Evolutionary conservation across 2,888 invertebrate species (phyloP).

Genomic region (Idaea dimidiata): DNA sequence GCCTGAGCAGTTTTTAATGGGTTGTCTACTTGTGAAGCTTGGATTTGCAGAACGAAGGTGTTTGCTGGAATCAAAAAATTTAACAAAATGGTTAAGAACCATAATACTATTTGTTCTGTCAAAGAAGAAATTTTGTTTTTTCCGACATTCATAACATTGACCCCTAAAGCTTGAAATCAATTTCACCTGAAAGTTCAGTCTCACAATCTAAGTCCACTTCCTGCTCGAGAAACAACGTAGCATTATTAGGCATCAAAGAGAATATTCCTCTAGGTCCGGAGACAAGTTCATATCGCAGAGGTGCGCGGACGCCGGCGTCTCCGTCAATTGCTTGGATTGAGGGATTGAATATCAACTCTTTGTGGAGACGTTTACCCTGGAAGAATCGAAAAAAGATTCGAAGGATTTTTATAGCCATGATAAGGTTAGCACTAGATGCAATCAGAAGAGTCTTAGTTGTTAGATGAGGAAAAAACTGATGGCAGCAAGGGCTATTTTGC

Average conservation of each 20-base stretch:
- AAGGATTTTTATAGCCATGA: not conserved
- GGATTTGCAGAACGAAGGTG: constrained; percentile 88
- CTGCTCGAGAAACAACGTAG: constrained; percentile 87
- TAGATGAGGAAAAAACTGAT: not conserved
- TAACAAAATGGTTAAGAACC: not conserved
- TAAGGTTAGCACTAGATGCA: not conserved
- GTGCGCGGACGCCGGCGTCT: constrained; percentile 87
- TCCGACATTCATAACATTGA: not conserved
- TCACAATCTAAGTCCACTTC: constrained; percentile 92
- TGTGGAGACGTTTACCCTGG: constrained; percentile 86
- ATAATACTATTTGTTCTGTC: not conserved
- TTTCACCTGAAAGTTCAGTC: constrained; percentile 81
- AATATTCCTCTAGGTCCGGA: constrained; percentile 90
- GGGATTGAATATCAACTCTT: constrained; percentile 85
- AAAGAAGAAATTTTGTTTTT: not conserved
- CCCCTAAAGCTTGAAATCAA: not conserved
- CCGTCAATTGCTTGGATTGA: constrained; percentile 90
- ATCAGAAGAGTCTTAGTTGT: too few relatives aligned
- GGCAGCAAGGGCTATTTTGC: not conserved
- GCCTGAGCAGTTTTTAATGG: constrained; percentile 88
- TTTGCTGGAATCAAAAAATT: constrained; percentile 66
- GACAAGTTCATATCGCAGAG: constrained; percentile 88
- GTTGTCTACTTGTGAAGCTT: constrained; percentile 89
- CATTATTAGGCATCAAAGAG: constrained; percentile 86
- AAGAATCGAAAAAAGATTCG: constrained; percentile 17